Evolutionary conservation across 1,140 invertebrate genomes (phyloP).

Genomic region (Microplitis demolitor): DNA sequence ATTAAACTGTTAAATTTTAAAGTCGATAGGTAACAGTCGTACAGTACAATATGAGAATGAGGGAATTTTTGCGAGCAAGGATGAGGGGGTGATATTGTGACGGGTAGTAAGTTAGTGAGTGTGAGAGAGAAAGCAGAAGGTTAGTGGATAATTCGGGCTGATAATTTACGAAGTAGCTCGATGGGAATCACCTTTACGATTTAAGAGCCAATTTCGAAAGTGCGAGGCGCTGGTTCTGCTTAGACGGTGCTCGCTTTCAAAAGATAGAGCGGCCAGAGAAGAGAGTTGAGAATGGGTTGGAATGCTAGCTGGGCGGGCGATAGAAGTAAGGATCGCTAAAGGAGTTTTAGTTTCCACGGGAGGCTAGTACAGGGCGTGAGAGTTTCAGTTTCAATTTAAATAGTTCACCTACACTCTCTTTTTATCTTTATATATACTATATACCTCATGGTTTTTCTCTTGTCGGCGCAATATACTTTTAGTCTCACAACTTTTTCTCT

Average conservation of each 20-base stretch:
- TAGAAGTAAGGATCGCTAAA: neutral
- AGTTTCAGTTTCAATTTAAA: conserved; percentile 52
- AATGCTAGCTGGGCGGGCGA: conserved; percentile 18
- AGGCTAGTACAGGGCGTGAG: neutral
- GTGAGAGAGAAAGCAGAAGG: conserved; percentile 6
- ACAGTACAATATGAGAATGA: neutral
- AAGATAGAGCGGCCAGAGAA: neutral
- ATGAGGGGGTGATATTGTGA: neutral
- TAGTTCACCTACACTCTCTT: conserved; percentile 33
- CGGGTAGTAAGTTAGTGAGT: neutral
- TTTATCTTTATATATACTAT: conserved; percentile 15
- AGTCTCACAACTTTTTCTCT: conserved; percentile 31
- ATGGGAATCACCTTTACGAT: conserved; percentile 35
- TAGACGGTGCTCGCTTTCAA: conserved; percentile 12
- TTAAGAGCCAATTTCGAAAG: conserved; percentile 35
- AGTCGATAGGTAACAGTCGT: too few relatives aligned
- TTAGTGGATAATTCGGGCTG: neutral
- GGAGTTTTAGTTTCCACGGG: conserved; percentile 21
- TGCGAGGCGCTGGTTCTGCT: conserved; percentile 29
- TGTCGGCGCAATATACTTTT: conserved; percentile 11
- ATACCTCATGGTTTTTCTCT: conserved; percentile 20
- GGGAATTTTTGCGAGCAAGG: neutral
- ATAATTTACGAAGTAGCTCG: conserved; percentile 32
- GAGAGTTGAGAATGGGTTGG: conserved; percentile 31
- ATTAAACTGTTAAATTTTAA: too few relatives aligned